Evolutionary conservation across 2,797 vertebrate species (phyloP), one percentile per base, ranked within the genome.

Genomic region (Luscinia megarhynchos): DNA sequence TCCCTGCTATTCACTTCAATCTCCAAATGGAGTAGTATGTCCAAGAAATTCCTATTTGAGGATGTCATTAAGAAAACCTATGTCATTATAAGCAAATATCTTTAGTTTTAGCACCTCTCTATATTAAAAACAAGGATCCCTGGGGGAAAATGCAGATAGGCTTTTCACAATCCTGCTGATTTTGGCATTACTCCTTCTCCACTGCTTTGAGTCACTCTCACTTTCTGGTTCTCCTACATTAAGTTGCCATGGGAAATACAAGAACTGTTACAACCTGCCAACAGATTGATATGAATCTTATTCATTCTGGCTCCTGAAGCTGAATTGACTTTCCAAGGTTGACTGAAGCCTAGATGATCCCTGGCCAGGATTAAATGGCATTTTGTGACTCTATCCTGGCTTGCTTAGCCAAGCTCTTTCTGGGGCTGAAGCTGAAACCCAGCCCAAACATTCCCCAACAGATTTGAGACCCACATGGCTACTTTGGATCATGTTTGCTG

Each of bases 91-190:
- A 88, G 70, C 36, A 88, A 90, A 64, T 84, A 86, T 17, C 63
- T 64, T 82, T 46, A 74, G 53, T 91, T 95, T 96, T 96, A 67
- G n/a, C 91, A 94, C 91, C 85, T 91, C 85, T 94, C 46, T 88
- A 54, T 93, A 94, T 93, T 94, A 95, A 95, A 94, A 93, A 84
- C 0, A 8, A 90, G 61, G 70, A 89, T 89, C 90, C 85, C 83
- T 38, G 23, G n/a, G 91, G 84, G 63, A 93, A 96, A 96, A 96
- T 93, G 78, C 93, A 93, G 94, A 91, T 87, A 76, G 46, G 38
- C 34, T 94, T 94, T 96, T 90, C 92, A 91, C 57, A 88, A 26
- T 70, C 54, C 36, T 92, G 91, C 63, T 90, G 95, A 86, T 88
- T 92, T 92, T 94, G 94, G 90, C 95, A 87, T 94, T 94, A 70